Evolutionary conservation across 2,797 vertebrate species (phyloP), one percentile per base, ranked within the genome.

Genomic region (Melanotaenia boesemani): DNA sequence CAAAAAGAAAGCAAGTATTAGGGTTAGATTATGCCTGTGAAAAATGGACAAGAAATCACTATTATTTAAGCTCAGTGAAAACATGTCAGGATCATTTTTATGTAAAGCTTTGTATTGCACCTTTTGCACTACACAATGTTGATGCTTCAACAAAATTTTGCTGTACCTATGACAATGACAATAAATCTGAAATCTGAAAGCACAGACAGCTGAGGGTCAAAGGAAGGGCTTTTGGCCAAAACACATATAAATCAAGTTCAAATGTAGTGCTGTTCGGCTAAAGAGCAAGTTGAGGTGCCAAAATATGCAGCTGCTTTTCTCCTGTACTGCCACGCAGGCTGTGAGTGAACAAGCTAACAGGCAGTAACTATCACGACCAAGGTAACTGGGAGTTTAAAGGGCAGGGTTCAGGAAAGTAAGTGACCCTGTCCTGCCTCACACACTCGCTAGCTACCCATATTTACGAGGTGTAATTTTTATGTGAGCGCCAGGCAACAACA

Each of bases 391-490:
- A 92, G 91, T 89, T 89, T 86, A 93, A 88, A 90, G 92, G 88
- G 72, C 88, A 92, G 70, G 85, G 92, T 92, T 93, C 91, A 92
- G 85, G 76, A 63, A 82, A 77, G 82, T 85, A 81, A 89, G 63
- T 72, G 82, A 86, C 83, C 87, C 83, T 64, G 74, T 85, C 76
- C 78, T 69, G 79, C 88, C 86, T 87, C 87, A 84, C 81, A 81
- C 85, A 79, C 86, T 86, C 82, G 70, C 71, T 75, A 37, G 82
- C 84, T 78, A 79, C 85, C 88, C 86, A 84, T 92, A 92, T 94
- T 95, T 94, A 95, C 75, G 91, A 95, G 93, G 93, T 95, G 94
- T 94, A 86, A 93, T 93, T 93, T 95, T 95, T 94, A 95, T 92
- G 90, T 85, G 88, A 90, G 87, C 69, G 86, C 88, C 89, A 89